Base-by-base conservation (phyloP, 53 echinoderm and acorn worm genomes). In the Holothuria leucospilota region DNA sequence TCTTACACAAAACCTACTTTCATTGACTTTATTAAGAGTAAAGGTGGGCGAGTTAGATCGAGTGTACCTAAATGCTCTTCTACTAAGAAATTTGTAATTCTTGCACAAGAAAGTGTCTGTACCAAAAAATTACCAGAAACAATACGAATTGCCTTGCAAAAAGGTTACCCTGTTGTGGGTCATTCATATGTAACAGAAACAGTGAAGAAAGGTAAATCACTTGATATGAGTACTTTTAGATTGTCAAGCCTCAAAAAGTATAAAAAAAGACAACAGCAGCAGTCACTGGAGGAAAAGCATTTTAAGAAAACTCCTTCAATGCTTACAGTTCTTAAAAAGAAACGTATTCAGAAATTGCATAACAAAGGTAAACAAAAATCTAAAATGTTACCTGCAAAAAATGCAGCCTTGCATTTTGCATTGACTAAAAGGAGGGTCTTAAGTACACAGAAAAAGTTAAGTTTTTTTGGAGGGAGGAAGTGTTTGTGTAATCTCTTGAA, bases 271-370 rank as follows among this genome's bases (percentile, higher is more conserved):
- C 52, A 52, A 14, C 52, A 14, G 52, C 52, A 52, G 52, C 67
- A 66, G 29, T 66, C 67, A 66, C 29, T 66, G 67, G 67, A 66
- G 67, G 67, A 66, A 26, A 66, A 29, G 29, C 67, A 66, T 66
- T 66, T 66, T 66, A 66, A 66, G 67, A 66, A 66, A 29, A 28
- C 67, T 6, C 67, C 67, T 9, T 66, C 67, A 66, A 66, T 66
- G 67, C 67, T 66, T 26, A 66, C 67, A 66, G 24, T 66, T 66
- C 5, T 66, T 16, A 66, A 66, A 29, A 66, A 66, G 26, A 28
- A 29, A 28, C 26, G 10, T 28, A 16, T 28, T 6, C 27, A 66
- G 26, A 66, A 66, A 29, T 66, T 66, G 67, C 26, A 11, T 26
- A 10, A 16, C 10, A 66, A 26, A 28, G 27, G 67, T 11, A 66